Evolutionary conservation across 2,888 invertebrate species (phyloP).

Genomic region (Chirona hameri): DNA sequence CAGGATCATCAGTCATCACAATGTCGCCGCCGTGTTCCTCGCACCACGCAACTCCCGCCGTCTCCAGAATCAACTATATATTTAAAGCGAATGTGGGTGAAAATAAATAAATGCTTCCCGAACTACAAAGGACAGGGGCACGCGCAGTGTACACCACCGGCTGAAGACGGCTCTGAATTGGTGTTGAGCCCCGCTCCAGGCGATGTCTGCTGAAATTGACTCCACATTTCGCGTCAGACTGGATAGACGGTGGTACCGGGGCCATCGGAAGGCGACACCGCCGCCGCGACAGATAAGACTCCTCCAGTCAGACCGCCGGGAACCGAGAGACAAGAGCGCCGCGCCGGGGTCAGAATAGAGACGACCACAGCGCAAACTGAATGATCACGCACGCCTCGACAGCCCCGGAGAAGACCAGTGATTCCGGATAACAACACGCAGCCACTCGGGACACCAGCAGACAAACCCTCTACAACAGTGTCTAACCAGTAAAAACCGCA

Average conservation of each 20-base stretch:
- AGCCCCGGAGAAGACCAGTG: not conserved
- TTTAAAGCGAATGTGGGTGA: constrained; percentile 12
- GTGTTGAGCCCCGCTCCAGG: too few species aligned
- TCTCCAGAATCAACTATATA: not conserved
- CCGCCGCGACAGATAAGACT: not conserved
- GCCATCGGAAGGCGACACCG: not conserved
- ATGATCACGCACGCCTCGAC: too few species aligned
- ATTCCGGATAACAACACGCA: not conserved
- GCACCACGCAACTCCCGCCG: not conserved
- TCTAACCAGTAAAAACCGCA: constrained; percentile 1
- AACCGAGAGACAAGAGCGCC: not conserved
- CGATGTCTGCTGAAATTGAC: too few species aligned
- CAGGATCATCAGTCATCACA: too few species aligned
- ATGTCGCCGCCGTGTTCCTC: too few species aligned
- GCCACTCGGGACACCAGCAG: not conserved
- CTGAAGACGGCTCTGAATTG: too few species aligned
- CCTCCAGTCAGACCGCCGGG: too few species aligned
- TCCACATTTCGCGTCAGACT: not conserved
- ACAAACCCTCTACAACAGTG: not conserved
- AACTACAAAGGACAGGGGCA: constrained; percentile 36
- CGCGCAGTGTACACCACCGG: constrained; percentile 46
- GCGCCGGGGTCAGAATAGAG: not conserved
- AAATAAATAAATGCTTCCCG: constrained; percentile 9
- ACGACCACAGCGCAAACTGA: too few species aligned
- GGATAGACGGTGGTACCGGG: not conserved